Percentiles rank a stretch among this genome's conserved stretches.
phyloP scores from a whole-genome alignment of 2,113 vertebrate species.

The Hypocryptadius cinnamomeus region DNA sequence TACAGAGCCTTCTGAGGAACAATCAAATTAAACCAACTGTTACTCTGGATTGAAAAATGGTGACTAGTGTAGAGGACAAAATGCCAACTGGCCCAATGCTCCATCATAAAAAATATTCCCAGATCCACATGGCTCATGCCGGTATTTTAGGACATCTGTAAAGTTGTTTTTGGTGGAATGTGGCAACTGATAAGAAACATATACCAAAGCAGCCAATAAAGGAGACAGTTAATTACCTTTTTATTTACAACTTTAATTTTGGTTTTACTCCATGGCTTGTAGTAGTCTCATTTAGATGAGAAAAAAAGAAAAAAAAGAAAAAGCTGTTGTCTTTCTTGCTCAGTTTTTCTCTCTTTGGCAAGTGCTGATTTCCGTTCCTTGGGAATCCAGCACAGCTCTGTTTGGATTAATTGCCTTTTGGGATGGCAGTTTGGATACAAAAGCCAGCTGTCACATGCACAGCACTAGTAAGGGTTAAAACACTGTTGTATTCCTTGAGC shows the following conservation, averaged over 20 bases:
- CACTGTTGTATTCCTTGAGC: not conserved
- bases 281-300: constrained; percentile 4
- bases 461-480: not conserved
- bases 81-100: constrained; percentile 29
- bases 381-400: not conserved
- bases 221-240: constrained; percentile 62
- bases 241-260: constrained; percentile 62
- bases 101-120: constrained; percentile 45
- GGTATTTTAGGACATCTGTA: constrained; percentile 47
- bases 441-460: not conserved
- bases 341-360: not conserved
- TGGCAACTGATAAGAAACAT: constrained; percentile 44
- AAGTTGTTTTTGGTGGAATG: constrained; percentile 57
- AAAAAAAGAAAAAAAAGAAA: not conserved
- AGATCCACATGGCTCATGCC: constrained; percentile 7
- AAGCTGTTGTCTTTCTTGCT: not conserved
- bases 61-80: constrained; percentile 23
- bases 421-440: not conserved
- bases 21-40: constrained; percentile 63
- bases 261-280: constrained; percentile 28
- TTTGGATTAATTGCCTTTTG: not conserved
- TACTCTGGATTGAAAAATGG: constrained; percentile 47
- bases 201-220: constrained; percentile 36
- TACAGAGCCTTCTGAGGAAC: constrained; percentile 34
- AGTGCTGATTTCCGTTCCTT: not conserved